phyloP scores from a whole-genome alignment of 2,888 invertebrate genomes.

The Torymus auratus region DNA sequence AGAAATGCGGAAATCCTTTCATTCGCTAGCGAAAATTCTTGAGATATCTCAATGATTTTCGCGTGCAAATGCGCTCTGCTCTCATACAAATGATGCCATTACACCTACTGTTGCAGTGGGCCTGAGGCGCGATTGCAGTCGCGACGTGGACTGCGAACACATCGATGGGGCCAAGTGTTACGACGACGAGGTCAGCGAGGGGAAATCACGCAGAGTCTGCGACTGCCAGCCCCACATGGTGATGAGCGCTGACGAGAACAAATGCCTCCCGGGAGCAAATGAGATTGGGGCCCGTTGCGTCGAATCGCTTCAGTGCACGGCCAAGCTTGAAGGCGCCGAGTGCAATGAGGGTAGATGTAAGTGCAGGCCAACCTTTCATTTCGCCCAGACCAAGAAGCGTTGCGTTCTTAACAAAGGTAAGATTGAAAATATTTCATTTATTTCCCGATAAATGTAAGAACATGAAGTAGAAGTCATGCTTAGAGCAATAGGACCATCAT shows the following conservation, averaged over 20 bases:
- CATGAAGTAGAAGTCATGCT: no score
- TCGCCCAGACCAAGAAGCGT: neutral
- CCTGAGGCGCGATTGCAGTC: neutral
- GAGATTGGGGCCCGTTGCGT: neutral
- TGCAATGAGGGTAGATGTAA: constrained; percentile 17
- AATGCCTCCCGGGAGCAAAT: neutral
- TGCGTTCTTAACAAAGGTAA: constrained; percentile 48
- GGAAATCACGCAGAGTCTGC: constrained; percentile 9
- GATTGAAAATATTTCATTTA: neutral
- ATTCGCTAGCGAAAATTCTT: no score
- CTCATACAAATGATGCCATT: no score
- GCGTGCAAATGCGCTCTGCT: no score
- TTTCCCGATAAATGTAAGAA: no score
- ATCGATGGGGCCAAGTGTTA: constrained; percentile 34
- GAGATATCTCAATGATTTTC: no score
- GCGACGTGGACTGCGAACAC: constrained; percentile 18
- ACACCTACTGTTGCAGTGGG: no score
- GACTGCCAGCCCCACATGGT: constrained; percentile 19
- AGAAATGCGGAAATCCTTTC: no score
- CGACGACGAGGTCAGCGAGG: neutral
- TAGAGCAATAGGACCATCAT: neutral
- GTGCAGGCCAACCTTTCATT: constrained; percentile 27
- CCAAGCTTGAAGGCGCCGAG: neutral
- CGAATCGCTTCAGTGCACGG: constrained; percentile 32
- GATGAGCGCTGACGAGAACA: neutral